Conservation (phyloP, 1,140 invertebrate species). For the Apocrypta bakeri region DNA sequence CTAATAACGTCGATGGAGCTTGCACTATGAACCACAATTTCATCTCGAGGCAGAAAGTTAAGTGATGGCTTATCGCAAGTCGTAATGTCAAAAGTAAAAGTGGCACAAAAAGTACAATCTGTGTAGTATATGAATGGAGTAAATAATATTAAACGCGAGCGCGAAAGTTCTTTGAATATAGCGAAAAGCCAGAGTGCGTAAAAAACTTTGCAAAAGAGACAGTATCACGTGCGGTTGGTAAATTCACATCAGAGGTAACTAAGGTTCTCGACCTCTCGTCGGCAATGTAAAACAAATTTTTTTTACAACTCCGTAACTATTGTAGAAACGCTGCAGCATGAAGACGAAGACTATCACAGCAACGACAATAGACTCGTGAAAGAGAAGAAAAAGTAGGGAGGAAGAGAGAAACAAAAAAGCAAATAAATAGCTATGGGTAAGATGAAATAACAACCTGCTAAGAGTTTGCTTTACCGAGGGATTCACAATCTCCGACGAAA, state of each 20-base stretch:
- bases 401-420: background rate
- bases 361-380: too few species aligned
- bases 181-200: background rate
- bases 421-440: constrained; percentile 1
- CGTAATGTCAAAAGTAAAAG: too few species aligned
- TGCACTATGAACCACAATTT: too few species aligned
- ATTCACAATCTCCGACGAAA: background rate
- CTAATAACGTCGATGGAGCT: too few species aligned
- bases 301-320: too few species aligned
- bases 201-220: background rate
- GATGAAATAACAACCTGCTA: background rate
- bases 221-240: too few species aligned
- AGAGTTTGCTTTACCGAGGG: too few species aligned
- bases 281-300: background rate
- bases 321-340: too few species aligned
- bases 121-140: background rate
- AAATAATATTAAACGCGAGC: background rate
- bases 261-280: background rate
- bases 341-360: too few species aligned
- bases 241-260: background rate
- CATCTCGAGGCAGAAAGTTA: too few species aligned
- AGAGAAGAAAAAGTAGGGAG: background rate
- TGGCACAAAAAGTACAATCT: background rate
- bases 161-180: background rate
- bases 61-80: too few species aligned